Conservation (phyloP, 2,797 vertebrate genomes). For the Neostethus bicornis region DNA sequence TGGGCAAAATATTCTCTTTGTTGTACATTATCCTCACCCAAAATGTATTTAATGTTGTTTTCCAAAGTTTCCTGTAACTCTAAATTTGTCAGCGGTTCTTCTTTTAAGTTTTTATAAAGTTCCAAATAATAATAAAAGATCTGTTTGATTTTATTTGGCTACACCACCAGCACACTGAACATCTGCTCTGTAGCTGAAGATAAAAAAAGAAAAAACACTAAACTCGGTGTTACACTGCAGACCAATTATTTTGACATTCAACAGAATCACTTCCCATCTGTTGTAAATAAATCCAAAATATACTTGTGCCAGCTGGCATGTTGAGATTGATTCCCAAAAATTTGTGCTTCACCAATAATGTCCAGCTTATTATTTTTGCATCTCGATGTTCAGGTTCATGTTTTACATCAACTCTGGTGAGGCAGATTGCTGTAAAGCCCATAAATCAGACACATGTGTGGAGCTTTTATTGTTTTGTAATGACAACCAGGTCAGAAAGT, state of each 20-base stretch:
- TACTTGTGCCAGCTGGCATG: slow-evolving; percentile 22
- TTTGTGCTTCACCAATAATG: slow-evolving; percentile 14
- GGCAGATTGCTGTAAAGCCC: too few species aligned
- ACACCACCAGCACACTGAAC: slow-evolving; percentile 6
- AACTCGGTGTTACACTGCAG: not conserved
- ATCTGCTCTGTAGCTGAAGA: not conserved
- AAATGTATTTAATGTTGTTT: slow-evolving; percentile 72
- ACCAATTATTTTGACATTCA: slow-evolving; percentile 10
- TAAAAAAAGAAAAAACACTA: not conserved
- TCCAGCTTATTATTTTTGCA: slow-evolving; percentile 19
- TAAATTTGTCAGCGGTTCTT: slow-evolving; percentile 33
- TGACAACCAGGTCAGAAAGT: not conserved
- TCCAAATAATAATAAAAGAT: slow-evolving; percentile 66
- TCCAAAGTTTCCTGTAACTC: slow-evolving; percentile 47
- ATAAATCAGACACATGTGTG: not conserved
- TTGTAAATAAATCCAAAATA: slow-evolving; percentile 16
- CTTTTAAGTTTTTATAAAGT: slow-evolving; percentile 59
- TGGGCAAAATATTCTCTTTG: slow-evolving; percentile 39
- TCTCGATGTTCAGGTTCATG: slow-evolving; percentile 10
- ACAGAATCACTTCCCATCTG: slow-evolving; percentile 27
- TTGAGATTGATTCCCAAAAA: not conserved
- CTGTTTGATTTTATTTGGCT: slow-evolving; percentile 5
- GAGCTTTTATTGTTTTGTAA: not conserved
- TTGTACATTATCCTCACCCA: slow-evolving; percentile 71
- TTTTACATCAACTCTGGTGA: slow-evolving; percentile 8